Base-by-base conservation (phyloP, 2,888 invertebrate genomes). In the Yponomeuta malinellus region DNA sequence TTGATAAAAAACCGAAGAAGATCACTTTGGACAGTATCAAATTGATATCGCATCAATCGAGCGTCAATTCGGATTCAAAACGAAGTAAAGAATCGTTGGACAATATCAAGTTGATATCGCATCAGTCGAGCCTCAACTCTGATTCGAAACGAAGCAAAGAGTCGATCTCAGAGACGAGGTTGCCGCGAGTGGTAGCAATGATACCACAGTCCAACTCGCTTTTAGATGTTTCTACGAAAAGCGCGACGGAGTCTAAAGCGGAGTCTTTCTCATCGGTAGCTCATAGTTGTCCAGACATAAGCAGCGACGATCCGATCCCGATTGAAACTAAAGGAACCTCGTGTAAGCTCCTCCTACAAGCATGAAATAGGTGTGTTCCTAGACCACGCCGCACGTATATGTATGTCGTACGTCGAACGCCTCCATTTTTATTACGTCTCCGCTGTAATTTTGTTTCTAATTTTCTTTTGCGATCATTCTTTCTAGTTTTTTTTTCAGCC, bases 301-400 rank as follows among this genome's bases (percentile, higher is more conserved):
- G 76, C 72, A 71, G 82, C 80, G 73, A 63, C 10, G 75, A 73
- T 65, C 73, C 72, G 68, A 72, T 73, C 10, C 29, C 68, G 2
- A 23, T 2, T 23, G 37, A 48, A 59, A 71, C 71, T 72, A 74
- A 75, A 74, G 70, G 73, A 73, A 69, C 74, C 73, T 73, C 83
- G 81, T 76, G 89, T 89, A 89, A 90, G 90, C 82, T 81, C 78
- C 80, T 79, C 79, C 77, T 77, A 76, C 81, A 76, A 83, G 90
- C 90, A 89, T 89, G 89, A 86, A 80, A 88, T 89, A 89, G 89
- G 89, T 89, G 88, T 89, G 89, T 89, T 84, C 3, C 78, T 82
- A 86, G 83, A 76, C 79, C 81, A 75, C 77, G 76, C 82, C 86
- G 83, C 71, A 63, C 71, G 71, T 71, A 67, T 33, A 48, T 65